Percentiles rank a stretch among this genome's conserved stretches.
Evolutionary conservation across 2,888 invertebrate species (phyloP).

Genomic region (Drosophila austrosaltans): DNA sequence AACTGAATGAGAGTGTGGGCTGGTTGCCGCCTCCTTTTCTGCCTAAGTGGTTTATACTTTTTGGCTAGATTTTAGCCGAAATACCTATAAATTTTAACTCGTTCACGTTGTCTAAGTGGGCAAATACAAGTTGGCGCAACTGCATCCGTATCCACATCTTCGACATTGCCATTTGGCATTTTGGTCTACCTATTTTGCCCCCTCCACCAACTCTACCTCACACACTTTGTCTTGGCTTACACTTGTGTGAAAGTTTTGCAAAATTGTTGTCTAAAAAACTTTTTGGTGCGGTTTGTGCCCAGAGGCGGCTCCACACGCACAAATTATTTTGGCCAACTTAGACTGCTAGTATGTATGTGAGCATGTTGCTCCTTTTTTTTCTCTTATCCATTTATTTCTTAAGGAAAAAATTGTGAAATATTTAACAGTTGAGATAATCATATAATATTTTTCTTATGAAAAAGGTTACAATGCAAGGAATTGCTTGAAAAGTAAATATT

Average conservation of each 20-base stretch:
- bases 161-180: constrained; percentile 45
- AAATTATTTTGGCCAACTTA: constrained; percentile 71
- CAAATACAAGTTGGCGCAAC: constrained; percentile 59
- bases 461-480: background rate
- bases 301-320: constrained; percentile 61
- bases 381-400: constrained; percentile 2
- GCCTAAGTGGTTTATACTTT: constrained; percentile 72
- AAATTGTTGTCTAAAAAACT: constrained; percentile 76
- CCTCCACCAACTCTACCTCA: background rate
- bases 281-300: constrained; percentile 66
- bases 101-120: constrained; percentile 69
- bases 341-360: constrained; percentile 22
- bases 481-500: background rate
- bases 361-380: constrained; percentile 5
- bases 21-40: constrained; percentile 35
- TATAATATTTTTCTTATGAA: constrained; percentile 2
- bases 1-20: background rate
- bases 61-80: constrained; percentile 73
- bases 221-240: constrained; percentile 14
- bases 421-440: background rate
- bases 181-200: background rate
- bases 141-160: constrained; percentile 45
- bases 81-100: constrained; percentile 78
- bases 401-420: background rate
- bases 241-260: constrained; percentile 68